Evolutionary conservation across 2,797 vertebrate species (phyloP).

Genomic region (Emydoidea blandingii): DNA sequence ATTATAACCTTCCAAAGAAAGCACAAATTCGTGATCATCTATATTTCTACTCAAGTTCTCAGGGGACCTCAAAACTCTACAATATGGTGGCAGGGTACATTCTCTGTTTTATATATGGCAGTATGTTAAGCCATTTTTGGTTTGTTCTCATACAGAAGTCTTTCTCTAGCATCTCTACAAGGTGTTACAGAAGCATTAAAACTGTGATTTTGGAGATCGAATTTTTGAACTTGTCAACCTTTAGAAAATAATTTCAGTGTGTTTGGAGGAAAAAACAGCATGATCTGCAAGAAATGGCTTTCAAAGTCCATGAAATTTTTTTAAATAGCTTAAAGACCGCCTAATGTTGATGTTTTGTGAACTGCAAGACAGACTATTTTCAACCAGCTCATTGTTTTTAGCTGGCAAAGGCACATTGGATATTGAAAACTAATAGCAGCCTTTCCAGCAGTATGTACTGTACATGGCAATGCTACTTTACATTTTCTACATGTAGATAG

Average conservation of each 20-base stretch:
- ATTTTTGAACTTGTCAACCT: conserved; percentile 51
- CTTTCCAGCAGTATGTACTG: conserved; percentile 7
- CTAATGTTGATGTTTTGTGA: conserved; percentile 57
- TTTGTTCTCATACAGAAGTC: not conserved
- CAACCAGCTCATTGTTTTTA: conserved; percentile 41
- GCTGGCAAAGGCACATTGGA: not conserved
- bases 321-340: conserved; percentile 61
- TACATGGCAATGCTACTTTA: conserved; percentile 24
- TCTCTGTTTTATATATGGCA: not conserved
- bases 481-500: conserved; percentile 18
- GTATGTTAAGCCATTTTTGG: not conserved
- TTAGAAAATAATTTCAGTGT: conserved; percentile 37
- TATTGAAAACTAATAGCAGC: conserved; percentile 37
- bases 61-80: not conserved
- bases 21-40: not conserved
- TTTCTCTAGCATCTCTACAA: conserved; percentile 20
- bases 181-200: conserved; percentile 35
- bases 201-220: not conserved
- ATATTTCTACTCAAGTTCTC: not conserved
- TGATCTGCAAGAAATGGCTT: conserved; percentile 46
- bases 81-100: not conserved
- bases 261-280: conserved; percentile 23
- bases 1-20: conserved; percentile 11
- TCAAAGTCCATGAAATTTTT: conserved; percentile 63
- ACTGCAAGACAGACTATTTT: conserved; percentile 12